A percentile compares a stretch with the other conserved stretches of the same genome.
These are phyloP conservation scores for Stegana nigrithorax DNA, from an alignment of 2,888 invertebrate species.

Conservation along the genomic window DNA sequence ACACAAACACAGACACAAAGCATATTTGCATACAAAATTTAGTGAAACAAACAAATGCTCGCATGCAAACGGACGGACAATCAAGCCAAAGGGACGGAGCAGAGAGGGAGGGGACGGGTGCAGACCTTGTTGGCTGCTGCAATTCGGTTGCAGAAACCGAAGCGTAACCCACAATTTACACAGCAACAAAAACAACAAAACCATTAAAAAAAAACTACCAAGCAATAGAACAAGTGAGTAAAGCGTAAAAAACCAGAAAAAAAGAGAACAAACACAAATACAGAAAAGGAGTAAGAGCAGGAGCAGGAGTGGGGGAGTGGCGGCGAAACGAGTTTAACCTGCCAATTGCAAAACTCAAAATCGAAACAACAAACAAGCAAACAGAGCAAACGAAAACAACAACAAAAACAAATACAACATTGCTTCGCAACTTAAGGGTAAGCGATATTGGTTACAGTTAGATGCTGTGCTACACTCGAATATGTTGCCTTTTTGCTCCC, in stretches of 20 bases:
- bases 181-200: slow-evolving; percentile 31
- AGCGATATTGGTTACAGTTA: not conserved
- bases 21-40: slow-evolving; percentile 48
- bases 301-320: no score
- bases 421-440: not conserved
- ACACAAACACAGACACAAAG: slow-evolving; percentile 30
- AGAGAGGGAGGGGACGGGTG: not conserved
- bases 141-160: slow-evolving; percentile 28
- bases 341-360: slow-evolving; percentile 8
- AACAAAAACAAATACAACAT: not conserved
- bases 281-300: no score
- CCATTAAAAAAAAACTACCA: slow-evolving; percentile 14
- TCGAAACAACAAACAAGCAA: not conserved
- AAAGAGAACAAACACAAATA: not conserved
- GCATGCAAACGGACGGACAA: slow-evolving; percentile 38
- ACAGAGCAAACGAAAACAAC: not conserved
- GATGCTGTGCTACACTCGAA: no score
- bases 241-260: not conserved
- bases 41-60: slow-evolving; percentile 48
- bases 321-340: not conserved
- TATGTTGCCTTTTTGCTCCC: no score
- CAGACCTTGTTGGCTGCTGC: not conserved
- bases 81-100: not conserved
- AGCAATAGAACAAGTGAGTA: no score
- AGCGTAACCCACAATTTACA: slow-evolving; percentile 50